Evolutionary conservation across 1,140 invertebrate genomes (phyloP).

Genomic region (Anoplolepis gracilipes): DNA sequence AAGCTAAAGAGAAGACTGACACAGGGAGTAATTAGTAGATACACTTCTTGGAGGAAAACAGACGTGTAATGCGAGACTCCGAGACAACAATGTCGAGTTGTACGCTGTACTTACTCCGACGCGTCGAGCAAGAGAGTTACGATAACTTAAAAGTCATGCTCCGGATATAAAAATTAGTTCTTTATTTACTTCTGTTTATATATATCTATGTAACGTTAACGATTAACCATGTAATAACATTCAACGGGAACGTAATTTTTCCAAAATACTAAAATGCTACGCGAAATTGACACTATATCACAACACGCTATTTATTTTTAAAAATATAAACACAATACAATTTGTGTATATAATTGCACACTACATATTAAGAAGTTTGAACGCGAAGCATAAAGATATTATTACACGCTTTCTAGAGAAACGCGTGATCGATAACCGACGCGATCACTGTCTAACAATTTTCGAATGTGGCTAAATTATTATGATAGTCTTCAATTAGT

Average conservation of each 20-base stretch:
- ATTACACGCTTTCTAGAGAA: background rate
- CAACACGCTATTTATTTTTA: background rate
- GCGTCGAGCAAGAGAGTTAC: slow-evolving; percentile 16
- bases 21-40: slow-evolving; percentile 71
- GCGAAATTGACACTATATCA: background rate
- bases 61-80: slow-evolving; percentile 71
- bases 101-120: slow-evolving; percentile 55
- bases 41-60: slow-evolving; percentile 72
- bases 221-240: slow-evolving; percentile 6
- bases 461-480: slow-evolving; percentile 37
- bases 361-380: background rate
- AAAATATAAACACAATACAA: background rate
- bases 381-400: slow-evolving; percentile 12
- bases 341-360: background rate
- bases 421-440: background rate
- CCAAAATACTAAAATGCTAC: background rate
- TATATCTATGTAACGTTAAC: background rate
- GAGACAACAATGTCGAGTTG: slow-evolving; percentile 66
- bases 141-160: slow-evolving; percentile 59
- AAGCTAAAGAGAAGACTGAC: slow-evolving; percentile 75
- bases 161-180: slow-evolving; percentile 50
- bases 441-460: slow-evolving; percentile 1
- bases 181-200: background rate
- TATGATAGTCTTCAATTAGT: slow-evolving; percentile 56
- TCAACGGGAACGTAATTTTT: background rate